Percentiles rank a stretch among this genome's conserved stretches.
Conservation (phyloP, 2,888 invertebrate species). For the Tipula helvola region DNA sequence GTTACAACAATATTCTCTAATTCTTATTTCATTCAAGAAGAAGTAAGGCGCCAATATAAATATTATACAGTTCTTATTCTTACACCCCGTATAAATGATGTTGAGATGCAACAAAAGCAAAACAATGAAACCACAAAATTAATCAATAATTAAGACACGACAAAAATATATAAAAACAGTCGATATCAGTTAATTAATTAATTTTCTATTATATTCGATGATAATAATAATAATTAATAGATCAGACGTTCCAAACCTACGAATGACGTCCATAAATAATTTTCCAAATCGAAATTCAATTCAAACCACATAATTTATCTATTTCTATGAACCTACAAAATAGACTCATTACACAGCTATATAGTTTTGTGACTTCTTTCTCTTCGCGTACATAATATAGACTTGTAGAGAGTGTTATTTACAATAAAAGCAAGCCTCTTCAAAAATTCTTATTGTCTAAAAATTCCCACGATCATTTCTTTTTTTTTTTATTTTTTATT, state of each 20-base stretch:
- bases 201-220: background rate
- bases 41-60: background rate
- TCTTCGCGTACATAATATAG: background rate
- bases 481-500: background rate
- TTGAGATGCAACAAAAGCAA: background rate
- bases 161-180: background rate
- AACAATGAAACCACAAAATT: background rate
- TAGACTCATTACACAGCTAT: background rate
- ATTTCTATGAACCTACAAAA: background rate
- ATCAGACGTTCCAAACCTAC: background rate
- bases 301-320: background rate
- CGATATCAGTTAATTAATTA: background rate
- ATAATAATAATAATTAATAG: background rate
- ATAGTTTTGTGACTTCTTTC: background rate
- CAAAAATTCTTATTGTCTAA: background rate
- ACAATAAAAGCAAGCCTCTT: background rate
- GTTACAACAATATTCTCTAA: background rate
- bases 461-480: constrained; percentile 4
- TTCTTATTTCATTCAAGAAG: background rate
- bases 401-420: background rate
- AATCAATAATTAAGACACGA: background rate
- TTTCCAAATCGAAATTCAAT: background rate
- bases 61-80: background rate
- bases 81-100: background rate
- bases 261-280: background rate